Evolutionary conservation across 2,113 vertebrate genomes (phyloP).

Genomic region (Cyphomyrus plagiostoma): DNA sequence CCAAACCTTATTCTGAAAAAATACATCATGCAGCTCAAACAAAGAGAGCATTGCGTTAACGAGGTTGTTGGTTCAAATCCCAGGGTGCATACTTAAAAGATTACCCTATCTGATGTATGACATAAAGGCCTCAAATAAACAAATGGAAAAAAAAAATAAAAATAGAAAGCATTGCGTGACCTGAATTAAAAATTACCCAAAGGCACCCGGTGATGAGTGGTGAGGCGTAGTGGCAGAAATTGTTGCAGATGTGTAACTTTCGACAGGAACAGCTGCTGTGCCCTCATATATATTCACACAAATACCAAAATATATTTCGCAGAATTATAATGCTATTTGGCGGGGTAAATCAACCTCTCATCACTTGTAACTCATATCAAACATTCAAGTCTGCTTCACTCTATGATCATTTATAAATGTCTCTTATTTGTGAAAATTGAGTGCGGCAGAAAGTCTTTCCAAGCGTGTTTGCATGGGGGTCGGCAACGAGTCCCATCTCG

Average conservation of each 20-base stretch:
- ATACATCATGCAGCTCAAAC: background rate
- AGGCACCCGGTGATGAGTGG: background rate
- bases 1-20: background rate
- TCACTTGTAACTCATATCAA: background rate
- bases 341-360: background rate
- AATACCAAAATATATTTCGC: background rate
- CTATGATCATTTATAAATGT: background rate
- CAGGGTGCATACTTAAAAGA: background rate
- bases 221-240: background rate
- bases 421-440: background rate
- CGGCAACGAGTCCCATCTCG: background rate
- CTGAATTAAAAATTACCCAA: background rate
- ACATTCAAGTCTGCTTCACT: background rate
- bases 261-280: background rate
- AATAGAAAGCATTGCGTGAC: background rate
- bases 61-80: background rate
- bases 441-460: background rate
- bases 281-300: background rate
- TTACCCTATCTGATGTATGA: background rate
- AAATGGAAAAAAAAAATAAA: background rate
- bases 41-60: background rate
- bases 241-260: background rate
- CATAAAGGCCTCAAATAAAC: background rate
- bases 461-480: background rate
- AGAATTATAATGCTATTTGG: background rate